These are phyloP conservation scores for Dallia pectoralis DNA, from an alignment of 2,797 vertebrate genomes.

Conservation along the genomic window DNA sequence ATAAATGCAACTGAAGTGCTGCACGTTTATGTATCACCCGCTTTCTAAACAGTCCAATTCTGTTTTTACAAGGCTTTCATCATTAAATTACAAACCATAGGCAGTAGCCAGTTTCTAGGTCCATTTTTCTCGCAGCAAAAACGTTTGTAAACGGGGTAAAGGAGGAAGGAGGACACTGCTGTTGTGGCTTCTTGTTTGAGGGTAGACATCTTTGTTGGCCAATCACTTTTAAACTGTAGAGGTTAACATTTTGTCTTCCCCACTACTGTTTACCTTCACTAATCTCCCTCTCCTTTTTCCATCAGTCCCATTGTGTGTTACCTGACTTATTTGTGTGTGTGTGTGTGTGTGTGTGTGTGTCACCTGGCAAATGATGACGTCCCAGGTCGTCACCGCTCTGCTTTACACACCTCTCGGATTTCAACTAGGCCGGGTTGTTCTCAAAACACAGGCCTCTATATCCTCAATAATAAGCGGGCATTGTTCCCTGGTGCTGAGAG, in stretches of 20 bases:
- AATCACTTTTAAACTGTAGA: background rate
- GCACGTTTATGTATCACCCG: background rate
- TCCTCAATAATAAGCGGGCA: slow-evolving; percentile 1
- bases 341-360: background rate
- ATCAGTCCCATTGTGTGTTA: background rate
- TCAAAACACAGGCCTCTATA: background rate
- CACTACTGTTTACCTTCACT: background rate
- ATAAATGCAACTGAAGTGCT: background rate
- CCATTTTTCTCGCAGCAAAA: too few relatives aligned
- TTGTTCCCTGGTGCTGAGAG: background rate
- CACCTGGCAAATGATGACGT: background rate
- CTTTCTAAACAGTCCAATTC: background rate
- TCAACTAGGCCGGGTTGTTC: background rate
- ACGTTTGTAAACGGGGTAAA: background rate
- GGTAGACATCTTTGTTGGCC: background rate
- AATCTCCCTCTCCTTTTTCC: background rate
- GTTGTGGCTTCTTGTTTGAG: background rate
- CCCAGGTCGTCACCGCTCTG: background rate
- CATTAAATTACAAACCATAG: background rate
- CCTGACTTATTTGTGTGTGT: background rate
- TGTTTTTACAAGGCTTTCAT: background rate
- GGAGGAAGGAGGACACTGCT: background rate
- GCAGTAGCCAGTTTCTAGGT: background rate
- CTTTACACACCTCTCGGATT: background rate
- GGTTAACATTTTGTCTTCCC: background rate